A percentile compares a stretch with the other conserved stretches of the same genome.
Conservation (phyloP, 2,113 vertebrate species). For the Silurus meridionalis region DNA sequence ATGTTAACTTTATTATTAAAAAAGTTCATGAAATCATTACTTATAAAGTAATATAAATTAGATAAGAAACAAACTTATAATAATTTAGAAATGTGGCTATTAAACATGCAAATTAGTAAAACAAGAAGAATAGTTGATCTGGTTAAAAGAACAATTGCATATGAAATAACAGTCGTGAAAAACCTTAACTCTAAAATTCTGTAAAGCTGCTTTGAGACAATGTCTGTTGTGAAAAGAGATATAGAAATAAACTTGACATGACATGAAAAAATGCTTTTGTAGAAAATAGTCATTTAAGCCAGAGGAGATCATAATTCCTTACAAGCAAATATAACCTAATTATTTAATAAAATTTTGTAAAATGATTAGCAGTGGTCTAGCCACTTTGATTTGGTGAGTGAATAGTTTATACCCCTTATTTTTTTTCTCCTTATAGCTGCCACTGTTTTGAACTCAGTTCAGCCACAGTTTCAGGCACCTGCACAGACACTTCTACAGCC, state of each 20-base stretch:
- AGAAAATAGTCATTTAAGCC: neutral
- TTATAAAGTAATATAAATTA: neutral
- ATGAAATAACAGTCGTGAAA: neutral
- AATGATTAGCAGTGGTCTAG: neutral
- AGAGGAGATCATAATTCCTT: neutral
- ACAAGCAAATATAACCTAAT: neutral
- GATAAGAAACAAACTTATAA: neutral
- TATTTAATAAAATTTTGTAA: neutral
- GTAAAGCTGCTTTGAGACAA: too few species aligned
- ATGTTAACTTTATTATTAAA: too few species aligned
- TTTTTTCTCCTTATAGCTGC: slow-evolving; percentile 74
- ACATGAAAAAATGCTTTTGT: neutral
- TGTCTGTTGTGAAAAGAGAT: too few species aligned
- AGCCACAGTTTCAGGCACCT: slow-evolving; percentile 77
- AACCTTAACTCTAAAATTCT: too few species aligned
- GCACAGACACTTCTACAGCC: slow-evolving; percentile 77
- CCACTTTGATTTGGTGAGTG: neutral
- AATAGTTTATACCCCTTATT: neutral
- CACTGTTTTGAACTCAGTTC: slow-evolving; percentile 83
- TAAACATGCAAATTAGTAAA: neutral
- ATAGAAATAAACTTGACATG: too few species aligned
- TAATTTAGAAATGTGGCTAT: neutral
- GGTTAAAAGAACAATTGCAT: neutral
- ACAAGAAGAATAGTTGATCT: neutral
- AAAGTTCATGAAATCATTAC: neutral